Evolutionary conservation across 2,888 invertebrate genomes (phyloP).

Genomic region (Dolichopus griseipennis): DNA sequence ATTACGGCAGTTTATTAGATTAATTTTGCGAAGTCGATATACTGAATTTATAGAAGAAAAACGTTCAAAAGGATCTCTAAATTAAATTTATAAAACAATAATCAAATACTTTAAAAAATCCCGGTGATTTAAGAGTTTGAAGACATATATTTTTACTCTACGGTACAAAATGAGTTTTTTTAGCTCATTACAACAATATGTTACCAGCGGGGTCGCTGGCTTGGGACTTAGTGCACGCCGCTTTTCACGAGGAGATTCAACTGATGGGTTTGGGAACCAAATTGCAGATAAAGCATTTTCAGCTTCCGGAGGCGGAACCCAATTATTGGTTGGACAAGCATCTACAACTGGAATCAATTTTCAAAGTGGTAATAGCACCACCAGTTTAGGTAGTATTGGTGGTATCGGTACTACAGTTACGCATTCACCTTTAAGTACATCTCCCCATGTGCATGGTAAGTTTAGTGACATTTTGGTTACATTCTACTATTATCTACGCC

Average conservation of each 20-base stretch:
- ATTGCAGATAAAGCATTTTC: conserved; percentile 16
- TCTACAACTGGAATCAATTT: neutral
- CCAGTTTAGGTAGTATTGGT: conserved; percentile 20
- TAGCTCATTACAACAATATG: conserved; percentile 74
- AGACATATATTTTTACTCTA: no score
- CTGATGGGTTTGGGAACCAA: conserved; percentile 37
- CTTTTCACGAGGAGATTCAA: conserved; percentile 58
- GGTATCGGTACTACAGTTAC: conserved; percentile 19
- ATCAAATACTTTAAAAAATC: no score
- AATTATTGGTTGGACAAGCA: neutral
- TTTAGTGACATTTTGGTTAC: neutral
- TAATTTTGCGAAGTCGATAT: no score
- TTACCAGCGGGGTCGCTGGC: conserved; percentile 76
- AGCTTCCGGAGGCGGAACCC: conserved; percentile 18
- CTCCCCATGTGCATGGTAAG: conserved; percentile 21
- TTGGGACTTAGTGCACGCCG: conserved; percentile 67
- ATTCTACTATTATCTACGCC: neutral
- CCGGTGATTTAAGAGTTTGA: no score
- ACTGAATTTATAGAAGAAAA: no score
- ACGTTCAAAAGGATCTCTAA: no score
- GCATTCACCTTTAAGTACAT: conserved; percentile 20
- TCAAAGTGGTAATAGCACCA: conserved; percentile 14
- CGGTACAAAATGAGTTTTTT: conserved; percentile 66
- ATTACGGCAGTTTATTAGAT: no score
- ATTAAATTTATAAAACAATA: no score